Base-by-base conservation (phyloP, 2,888 invertebrate species). In the Panzeria rudis region DNA sequence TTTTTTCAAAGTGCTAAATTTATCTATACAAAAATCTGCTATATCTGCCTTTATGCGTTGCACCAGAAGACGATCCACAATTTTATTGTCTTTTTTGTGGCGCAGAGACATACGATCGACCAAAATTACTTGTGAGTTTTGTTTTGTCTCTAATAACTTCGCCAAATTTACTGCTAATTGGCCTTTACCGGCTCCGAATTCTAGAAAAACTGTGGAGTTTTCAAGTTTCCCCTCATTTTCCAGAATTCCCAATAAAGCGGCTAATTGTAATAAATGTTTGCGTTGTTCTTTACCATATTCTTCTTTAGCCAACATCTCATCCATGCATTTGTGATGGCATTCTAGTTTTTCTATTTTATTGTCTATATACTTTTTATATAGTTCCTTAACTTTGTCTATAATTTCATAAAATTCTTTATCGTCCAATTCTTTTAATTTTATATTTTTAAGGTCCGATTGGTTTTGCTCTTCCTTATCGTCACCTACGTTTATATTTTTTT, bases 181-280 rank as follows among this genome's bases (percentile, higher is more conserved):
- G 0, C 97, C 98, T 94, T 96, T 97, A n/a, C 98, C 98, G 13
- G 97, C 97, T 0, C 98, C 98, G 89, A 97, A 95, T 92, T 98
- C 98, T 80, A 98, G 94, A 88, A 95, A 97, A 92, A 96, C 96
- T 0, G 96, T 95, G 25, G 94, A 90, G 11, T 95, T 93, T 13
- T 89, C 89, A 0, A 96, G 92, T 52, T 97, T 93, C 1, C 94
- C 93, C 83, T 94, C 93, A 0, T 93, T 91, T 77, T 96, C 94
- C 56, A 97, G 92, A 76, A 96, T 94, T 52, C 95, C 95, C 80
- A 98, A 92, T 82, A 98, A 93, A 0, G 96, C 95, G 2, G 97
- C 95, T 72, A 95, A 95, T 92, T 98, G 98, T 23, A 95, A 92
- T 87, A 97, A 93, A 91, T 98, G 98, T 85, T 96, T 95, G 69